Conservation (phyloP, 2,113 vertebrate genomes). For the Archocentrus centrarchus region DNA sequence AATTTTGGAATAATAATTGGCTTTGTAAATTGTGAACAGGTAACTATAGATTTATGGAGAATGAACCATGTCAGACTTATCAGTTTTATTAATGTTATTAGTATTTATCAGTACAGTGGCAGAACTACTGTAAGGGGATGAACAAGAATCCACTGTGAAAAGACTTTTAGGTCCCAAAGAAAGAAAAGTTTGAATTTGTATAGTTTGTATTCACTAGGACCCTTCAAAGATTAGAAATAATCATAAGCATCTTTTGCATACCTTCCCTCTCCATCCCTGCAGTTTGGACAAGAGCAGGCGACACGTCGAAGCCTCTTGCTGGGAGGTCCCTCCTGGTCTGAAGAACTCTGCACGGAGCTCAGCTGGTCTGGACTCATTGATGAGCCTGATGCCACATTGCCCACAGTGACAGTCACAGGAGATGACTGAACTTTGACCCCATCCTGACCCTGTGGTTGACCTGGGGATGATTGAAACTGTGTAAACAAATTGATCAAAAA, state of each 20-base stretch:
- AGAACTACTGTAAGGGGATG: background rate
- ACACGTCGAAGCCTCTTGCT: slow-evolving; percentile 96
- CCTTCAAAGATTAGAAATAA: background rate
- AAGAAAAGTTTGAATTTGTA: background rate
- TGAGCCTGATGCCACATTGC: slow-evolving; percentile 88
- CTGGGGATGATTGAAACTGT: slow-evolving; percentile 75
- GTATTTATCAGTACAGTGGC: background rate
- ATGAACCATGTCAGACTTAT: background rate
- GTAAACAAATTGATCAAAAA: background rate
- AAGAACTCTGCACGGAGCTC: slow-evolving; percentile 93
- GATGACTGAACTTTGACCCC: slow-evolving; percentile 93
- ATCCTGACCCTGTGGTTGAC: slow-evolving; percentile 95
- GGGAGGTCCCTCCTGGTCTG: slow-evolving; percentile 93
- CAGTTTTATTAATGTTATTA: background rate
- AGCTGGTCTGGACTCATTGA: slow-evolving; percentile 95
- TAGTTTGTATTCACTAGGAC: background rate
- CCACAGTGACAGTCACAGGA: slow-evolving; percentile 93
- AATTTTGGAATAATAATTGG: background rate
- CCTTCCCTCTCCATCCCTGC: slow-evolving; percentile 98
- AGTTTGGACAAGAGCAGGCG: slow-evolving; percentile 98
- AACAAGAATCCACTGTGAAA: background rate
- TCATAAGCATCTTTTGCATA: slow-evolving; percentile 55
- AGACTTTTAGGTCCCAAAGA: background rate
- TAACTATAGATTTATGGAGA: background rate
- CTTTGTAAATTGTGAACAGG: background rate